Evolutionary conservation across 2,797 vertebrate genomes (phyloP), one percentile per base, ranked within the genome.

Genomic region (Uromys caudimaculatus): DNA sequence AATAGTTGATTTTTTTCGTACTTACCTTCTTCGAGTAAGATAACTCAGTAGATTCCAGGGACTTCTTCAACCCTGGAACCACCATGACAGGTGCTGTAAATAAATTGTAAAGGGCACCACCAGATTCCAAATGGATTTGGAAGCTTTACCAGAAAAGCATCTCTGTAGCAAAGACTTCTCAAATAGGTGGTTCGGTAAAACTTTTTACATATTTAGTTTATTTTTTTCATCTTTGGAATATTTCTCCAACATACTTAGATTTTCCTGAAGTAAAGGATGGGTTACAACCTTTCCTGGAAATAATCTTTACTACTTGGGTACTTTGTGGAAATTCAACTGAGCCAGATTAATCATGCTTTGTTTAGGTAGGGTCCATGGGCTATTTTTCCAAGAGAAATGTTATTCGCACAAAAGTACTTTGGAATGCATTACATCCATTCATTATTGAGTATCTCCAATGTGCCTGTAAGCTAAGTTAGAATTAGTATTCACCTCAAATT

Each of bases 321-420:
- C 84, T 92, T 93, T 84, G 21, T 95, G 78, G 41, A 86, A 85
- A 94, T 94, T 90, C 83, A 88, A n/a, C 41, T 77, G 87, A 95
- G 69, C 35, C 60, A 97, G 86, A 95, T 94, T 96, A 98, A 97
- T 97, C 92, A 90, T 91, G 54, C 76, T 97, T 96, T 97, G 93
- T 96, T 97, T 94, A 95, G 89, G 60, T 95, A 91, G 96, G 93
- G 89, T 96, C 82, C 86, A 97, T 88, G 89, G 94, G 92, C 95
- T 91, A 69, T 97, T 97, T 97, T 95, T 97, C 89, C 38, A 97
- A 97, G 94, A 97, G 94, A 97, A 97, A 96, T 97, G 89, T 94
- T 96, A 96, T 97, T 95, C 6, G 0, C 84, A 93, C 92, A 96
- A 94, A 97, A 93, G 91, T 90, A 95, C 94, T 96, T 97, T 95